These are phyloP conservation scores for Chalcosyrphus nemorum DNA, from an alignment of 2,888 invertebrate species.

Conservation along the genomic window DNA sequence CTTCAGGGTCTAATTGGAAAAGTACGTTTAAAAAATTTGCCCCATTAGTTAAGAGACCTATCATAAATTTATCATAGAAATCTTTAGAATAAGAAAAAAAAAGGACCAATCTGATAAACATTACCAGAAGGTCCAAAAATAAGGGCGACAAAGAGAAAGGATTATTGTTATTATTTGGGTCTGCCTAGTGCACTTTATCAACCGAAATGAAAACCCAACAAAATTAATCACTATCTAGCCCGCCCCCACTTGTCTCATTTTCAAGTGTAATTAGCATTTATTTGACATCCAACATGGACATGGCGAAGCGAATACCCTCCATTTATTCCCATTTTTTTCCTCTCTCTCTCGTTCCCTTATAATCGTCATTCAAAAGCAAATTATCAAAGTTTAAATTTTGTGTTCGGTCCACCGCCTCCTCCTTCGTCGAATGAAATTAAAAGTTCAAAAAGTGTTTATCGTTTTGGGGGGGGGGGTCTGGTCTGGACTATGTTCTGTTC, in stretches of 20 bases:
- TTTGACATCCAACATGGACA: constrained; percentile 67
- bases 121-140: background rate
- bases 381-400: constrained; percentile 67
- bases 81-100: background rate
- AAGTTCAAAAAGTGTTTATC: constrained; percentile 72
- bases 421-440: constrained; percentile 58
- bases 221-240: constrained; percentile 56
- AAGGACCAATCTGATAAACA: background rate
- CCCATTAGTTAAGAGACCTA: background rate
- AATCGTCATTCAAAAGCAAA: constrained; percentile 65
- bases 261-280: constrained; percentile 67
- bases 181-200: constrained; percentile 27
- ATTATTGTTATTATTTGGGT: constrained; percentile 25
- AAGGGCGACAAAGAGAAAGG: background rate
- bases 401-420: constrained; percentile 40
- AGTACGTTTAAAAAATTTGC: background rate
- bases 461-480: constrained; percentile 36
- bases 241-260: constrained; percentile 33
- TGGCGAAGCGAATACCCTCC: background rate
- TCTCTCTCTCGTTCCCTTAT: constrained; percentile 5
- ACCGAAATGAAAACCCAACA: constrained; percentile 26
- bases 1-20: too few species aligned
- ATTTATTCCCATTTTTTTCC: background rate
- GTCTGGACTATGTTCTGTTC: too few species aligned
- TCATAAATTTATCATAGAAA: background rate